phyloP scores from a whole-genome alignment of 1,140 invertebrate species.

The Drosophila busckii region DNA sequence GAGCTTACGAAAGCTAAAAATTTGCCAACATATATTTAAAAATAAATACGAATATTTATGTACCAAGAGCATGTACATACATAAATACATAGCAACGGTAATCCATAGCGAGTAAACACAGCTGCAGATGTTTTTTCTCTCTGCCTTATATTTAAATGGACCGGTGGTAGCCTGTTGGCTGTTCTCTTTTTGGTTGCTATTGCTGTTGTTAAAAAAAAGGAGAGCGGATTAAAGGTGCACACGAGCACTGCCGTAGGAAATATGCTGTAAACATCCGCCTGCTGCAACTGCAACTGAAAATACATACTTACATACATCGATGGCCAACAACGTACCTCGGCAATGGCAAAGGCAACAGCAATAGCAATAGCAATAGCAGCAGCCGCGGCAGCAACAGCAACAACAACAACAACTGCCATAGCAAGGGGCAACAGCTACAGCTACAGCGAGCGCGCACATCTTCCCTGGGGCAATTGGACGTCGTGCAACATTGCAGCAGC shows the following conservation, averaged over 20 bases:
- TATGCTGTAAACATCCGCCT: slow-evolving; percentile 77
- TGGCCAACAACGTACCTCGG: background rate
- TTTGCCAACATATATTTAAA: too few species aligned
- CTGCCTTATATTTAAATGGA: slow-evolving; percentile 71
- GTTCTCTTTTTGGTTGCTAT: slow-evolving; percentile 50
- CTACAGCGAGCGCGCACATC: slow-evolving; percentile 58
- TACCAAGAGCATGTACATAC: too few species aligned
- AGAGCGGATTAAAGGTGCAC: slow-evolving; percentile 75
- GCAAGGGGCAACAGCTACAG: slow-evolving; percentile 26
- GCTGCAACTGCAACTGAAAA: slow-evolving; percentile 77
- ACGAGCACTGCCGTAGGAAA: slow-evolving; percentile 72
- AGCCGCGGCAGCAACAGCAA: slow-evolving; percentile 20
- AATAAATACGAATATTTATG: too few species aligned
- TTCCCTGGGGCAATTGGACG: slow-evolving; percentile 68
- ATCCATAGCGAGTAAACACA: slow-evolving; percentile 64
- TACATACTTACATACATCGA: slow-evolving; percentile 38
- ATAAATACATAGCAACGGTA: slow-evolving; percentile 40
- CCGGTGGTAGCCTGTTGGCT: slow-evolving; percentile 48
- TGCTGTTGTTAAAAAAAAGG: slow-evolving; percentile 38
- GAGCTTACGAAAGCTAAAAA: too few species aligned
- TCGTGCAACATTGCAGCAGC: slow-evolving; percentile 75
- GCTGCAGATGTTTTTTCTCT: slow-evolving; percentile 70
- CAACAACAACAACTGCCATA: slow-evolving; percentile 28
- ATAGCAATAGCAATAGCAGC: slow-evolving; percentile 1
- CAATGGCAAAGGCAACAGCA: slow-evolving; percentile 6